Evolutionary conservation across 2,113 vertebrate species (phyloP).

Genomic region (Elanus axillaris): DNA sequence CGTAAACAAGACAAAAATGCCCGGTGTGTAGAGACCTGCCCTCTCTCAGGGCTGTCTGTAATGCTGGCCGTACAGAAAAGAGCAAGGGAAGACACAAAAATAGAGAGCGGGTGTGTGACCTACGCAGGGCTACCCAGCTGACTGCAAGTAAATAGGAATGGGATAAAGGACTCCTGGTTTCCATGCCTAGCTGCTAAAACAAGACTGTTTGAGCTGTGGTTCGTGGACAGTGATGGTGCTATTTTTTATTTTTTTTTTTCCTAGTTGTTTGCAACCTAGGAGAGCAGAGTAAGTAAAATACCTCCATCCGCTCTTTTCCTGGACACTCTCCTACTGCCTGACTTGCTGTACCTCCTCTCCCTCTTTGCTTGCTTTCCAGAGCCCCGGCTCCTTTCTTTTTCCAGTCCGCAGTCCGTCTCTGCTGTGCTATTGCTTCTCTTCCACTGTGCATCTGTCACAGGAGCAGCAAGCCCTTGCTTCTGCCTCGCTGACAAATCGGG

Average conservation of each 20-base stretch:
- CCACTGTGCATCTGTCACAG: background rate
- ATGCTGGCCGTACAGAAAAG: background rate
- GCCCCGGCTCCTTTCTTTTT: background rate
- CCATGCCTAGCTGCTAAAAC: background rate
- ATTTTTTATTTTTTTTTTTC: background rate
- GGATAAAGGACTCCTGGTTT: too few species aligned
- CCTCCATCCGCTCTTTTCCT: background rate
- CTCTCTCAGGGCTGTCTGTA: background rate
- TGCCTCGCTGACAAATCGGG: background rate
- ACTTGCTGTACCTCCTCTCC: background rate
- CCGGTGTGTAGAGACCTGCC: background rate
- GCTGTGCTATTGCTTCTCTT: background rate
- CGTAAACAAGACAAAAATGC: background rate
- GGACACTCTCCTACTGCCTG: background rate
- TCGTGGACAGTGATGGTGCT: background rate
- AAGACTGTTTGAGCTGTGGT: background rate
- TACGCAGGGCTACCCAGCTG: background rate
- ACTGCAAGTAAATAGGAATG: background rate
- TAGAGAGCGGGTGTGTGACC: background rate
- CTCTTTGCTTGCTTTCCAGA: background rate
- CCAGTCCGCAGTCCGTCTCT: background rate
- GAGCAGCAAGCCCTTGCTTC: background rate
- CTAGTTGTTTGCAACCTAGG: background rate
- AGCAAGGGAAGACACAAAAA: background rate
- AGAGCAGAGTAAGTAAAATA: background rate